Conservation (phyloP, 2,113 vertebrate species). For the Jaculus jaculus region DNA sequence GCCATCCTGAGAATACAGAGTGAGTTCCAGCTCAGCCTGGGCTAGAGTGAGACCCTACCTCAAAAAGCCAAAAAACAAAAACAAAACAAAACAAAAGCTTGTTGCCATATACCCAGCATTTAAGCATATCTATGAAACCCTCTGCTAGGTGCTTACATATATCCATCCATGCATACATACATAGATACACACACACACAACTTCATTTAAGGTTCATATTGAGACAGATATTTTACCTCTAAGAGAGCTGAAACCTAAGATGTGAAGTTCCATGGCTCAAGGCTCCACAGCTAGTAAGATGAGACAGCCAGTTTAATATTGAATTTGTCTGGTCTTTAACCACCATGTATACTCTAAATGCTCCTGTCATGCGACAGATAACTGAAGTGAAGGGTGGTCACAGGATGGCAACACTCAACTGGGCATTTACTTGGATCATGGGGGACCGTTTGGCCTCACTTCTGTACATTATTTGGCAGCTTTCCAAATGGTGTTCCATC, state of each 20-base stretch:
- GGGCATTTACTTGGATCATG: background rate
- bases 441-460: background rate
- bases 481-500: background rate
- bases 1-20: too few relatives aligned
- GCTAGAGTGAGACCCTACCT: too few relatives aligned
- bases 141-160: background rate
- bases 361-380: background rate
- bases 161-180: background rate
- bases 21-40: too few relatives aligned
- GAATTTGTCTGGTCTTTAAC: background rate
- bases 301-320: background rate
- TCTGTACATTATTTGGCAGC: background rate
- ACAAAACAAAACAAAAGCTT: too few relatives aligned
- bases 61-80: too few relatives aligned
- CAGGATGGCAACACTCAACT: background rate
- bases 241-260: background rate
- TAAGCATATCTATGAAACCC: background rate
- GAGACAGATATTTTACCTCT: background rate
- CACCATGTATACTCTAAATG: background rate
- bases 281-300: background rate
- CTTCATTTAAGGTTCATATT: background rate
- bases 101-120: background rate
- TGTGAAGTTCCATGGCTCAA: background rate
- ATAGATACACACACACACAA: background rate
- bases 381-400: background rate